Percentiles rank a stretch among this genome's conserved stretches.
Conservation (phyloP, 2,797 vertebrate species). For the Bufotes viridis region DNA sequence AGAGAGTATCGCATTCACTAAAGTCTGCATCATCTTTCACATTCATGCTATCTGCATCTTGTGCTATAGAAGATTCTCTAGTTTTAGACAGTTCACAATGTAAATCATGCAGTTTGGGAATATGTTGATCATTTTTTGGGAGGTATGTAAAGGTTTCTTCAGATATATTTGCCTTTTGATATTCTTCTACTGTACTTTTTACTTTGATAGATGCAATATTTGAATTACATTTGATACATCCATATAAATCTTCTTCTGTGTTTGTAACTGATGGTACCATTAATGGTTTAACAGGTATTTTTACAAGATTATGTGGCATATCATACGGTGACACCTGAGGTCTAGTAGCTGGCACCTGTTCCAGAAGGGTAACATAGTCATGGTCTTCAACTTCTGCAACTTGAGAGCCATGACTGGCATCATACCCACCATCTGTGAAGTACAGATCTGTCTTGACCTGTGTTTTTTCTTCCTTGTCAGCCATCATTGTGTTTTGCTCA, state of each 20-base stretch:
- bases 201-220: constrained; percentile 27
- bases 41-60: not conserved
- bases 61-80: not conserved
- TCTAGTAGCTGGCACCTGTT: not conserved
- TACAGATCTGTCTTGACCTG: not conserved
- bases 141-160: not conserved
- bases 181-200: not conserved
- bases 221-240: constrained; percentile 65
- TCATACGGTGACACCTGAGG: constrained; percentile 36
- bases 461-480: not conserved
- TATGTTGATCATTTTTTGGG: not conserved
- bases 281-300: not conserved
- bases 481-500: not conserved
- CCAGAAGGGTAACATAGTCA: constrained; percentile 38
- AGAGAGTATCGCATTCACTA: constrained; percentile 39
- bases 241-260: constrained; percentile 62
- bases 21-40: constrained; percentile 29
- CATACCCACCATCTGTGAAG: not conserved
- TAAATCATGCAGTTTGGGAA: constrained; percentile 4
- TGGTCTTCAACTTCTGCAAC: constrained; percentile 11
- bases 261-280: constrained; percentile 16
- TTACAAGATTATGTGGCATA: constrained; percentile 45
- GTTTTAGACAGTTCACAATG: not conserved
- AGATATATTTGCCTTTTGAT: constrained; percentile 6
- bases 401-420: not conserved